Evolutionary conservation across 2,113 vertebrate genomes (phyloP).

Genomic region (Gallinago jamesoni): DNA sequence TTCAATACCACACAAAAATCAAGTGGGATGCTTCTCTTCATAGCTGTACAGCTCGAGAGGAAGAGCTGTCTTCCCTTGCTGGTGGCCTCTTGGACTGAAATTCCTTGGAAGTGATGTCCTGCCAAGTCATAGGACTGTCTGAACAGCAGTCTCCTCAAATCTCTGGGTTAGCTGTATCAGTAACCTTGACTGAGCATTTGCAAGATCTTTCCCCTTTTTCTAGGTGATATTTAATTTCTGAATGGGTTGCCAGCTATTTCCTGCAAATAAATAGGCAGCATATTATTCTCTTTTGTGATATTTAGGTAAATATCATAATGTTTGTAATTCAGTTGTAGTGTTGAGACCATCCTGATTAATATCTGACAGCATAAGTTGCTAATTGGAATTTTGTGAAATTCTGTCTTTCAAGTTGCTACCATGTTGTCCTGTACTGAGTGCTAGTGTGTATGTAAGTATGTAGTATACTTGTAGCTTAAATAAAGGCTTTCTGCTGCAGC

Average conservation of each 20-base stretch:
- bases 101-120: slow-evolving; percentile 36
- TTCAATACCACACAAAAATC: background rate
- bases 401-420: background rate
- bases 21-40: background rate
- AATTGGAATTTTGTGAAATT: background rate
- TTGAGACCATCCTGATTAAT: background rate
- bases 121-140: slow-evolving; percentile 57
- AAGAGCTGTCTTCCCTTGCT: slow-evolving; percentile 33
- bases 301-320: background rate
- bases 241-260: background rate
- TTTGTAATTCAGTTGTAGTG: background rate
- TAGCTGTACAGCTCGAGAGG: background rate
- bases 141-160: background rate
- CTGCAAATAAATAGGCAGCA: background rate
- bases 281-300: background rate
- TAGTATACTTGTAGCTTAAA: background rate
- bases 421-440: background rate
- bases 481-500: background rate
- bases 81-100: slow-evolving; percentile 24
- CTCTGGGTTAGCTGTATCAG: background rate
- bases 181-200: background rate
- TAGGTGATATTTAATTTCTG: background rate
- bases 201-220: slow-evolving; percentile 11
- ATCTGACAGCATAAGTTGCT: background rate
- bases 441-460: background rate